A percentile compares a stretch with the other conserved stretches of the same genome.
Conservation (phyloP, 2,888 invertebrate species). For the Nomada goodeniana region DNA sequence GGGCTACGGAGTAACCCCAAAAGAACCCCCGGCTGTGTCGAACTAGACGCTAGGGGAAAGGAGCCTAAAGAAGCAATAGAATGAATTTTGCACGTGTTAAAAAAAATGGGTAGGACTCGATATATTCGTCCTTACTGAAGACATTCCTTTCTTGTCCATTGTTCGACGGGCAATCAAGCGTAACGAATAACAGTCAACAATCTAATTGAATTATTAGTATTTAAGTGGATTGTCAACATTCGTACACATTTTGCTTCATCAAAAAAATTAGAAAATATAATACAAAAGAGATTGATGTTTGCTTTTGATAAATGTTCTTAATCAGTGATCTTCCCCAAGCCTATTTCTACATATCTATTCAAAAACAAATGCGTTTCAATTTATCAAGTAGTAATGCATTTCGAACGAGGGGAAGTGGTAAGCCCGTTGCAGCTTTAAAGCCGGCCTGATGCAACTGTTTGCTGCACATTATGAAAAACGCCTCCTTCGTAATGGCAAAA, state of each 20-base stretch:
- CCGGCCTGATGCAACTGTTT: conserved; percentile 33
- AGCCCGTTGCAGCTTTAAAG: conserved; percentile 24
- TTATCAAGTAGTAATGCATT: neutral
- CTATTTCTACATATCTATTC: too few species aligned
- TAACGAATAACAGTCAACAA: too few species aligned
- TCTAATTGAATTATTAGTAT: too few species aligned
- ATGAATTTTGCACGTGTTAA: conserved; percentile 65
- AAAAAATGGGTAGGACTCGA: conserved; percentile 68
- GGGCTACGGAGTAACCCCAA: conserved; percentile 63
- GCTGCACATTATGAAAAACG: conserved; percentile 27
- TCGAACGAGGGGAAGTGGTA: neutral
- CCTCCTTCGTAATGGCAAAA: conserved; percentile 34
- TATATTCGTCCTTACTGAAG: conserved; percentile 4
- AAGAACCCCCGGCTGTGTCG: conserved; percentile 68
- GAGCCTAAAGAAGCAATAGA: conserved; percentile 41
- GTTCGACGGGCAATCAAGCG: too few species aligned
- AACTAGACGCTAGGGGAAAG: conserved; percentile 1
- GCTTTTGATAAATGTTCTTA: too few species aligned
- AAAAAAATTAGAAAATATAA: too few species aligned
- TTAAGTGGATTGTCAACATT: too few species aligned
- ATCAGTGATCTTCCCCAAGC: too few species aligned
- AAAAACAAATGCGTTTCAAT: neutral
- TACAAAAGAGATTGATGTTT: too few species aligned
- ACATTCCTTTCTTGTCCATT: neutral
- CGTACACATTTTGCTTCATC: too few species aligned